Conservation (phyloP, 1,140 invertebrate species). For the Melitaea cinxia region DNA sequence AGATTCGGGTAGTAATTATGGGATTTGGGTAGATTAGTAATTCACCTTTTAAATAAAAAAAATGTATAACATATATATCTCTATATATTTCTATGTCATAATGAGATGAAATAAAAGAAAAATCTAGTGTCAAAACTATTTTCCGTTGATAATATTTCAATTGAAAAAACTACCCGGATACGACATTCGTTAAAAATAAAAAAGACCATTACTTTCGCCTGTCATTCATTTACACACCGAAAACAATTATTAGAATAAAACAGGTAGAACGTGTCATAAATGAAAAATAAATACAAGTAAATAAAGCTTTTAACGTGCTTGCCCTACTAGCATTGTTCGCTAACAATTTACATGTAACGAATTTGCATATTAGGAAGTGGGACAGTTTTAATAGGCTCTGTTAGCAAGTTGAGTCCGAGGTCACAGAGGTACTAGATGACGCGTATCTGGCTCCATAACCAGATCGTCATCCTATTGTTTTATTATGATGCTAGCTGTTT, state of each 20-base stretch:
- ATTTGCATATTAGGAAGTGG: constrained; percentile 78
- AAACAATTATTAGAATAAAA: neutral
- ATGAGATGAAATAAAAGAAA: no score
- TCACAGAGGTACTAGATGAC: constrained; percentile 37
- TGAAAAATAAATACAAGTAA: constrained; percentile 17
- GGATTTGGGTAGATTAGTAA: no score
- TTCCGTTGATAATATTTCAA: no score
- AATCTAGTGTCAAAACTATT: no score
- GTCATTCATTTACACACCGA: neutral
- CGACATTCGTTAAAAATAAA: no score
- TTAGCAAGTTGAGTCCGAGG: constrained; percentile 59
- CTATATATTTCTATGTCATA: no score
- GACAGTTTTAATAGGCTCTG: constrained; percentile 63
- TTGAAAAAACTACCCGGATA: no score
- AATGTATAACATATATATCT: neutral
- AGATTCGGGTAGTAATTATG: no score
- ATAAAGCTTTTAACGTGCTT: constrained; percentile 40
- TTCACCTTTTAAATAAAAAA: neutral
- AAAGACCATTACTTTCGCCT: neutral
- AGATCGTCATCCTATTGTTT: constrained; percentile 31
- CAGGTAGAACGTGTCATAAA: constrained; percentile 3
- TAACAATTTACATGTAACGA: constrained; percentile 62
- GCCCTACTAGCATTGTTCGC: constrained; percentile 69
- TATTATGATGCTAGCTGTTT: constrained; percentile 28
- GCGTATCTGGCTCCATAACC: constrained; percentile 31